Evolutionary conservation across 1,140 invertebrate genomes (phyloP).

Genomic region (Papilio dardanus): DNA sequence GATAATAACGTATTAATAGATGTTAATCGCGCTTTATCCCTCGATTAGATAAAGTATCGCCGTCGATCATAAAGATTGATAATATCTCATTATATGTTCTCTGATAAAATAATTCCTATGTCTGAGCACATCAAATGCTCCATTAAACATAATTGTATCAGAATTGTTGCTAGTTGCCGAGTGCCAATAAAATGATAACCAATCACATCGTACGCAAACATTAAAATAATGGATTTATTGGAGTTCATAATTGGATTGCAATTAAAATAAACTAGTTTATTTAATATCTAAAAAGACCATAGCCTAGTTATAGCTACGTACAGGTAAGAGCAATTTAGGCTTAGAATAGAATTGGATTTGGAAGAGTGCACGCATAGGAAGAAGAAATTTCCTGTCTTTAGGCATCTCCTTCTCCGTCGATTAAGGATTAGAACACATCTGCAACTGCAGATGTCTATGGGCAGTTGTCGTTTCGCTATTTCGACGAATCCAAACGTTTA

Average conservation of each 20-base stretch:
- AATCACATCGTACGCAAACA: not conserved
- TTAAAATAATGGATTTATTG: not conserved
- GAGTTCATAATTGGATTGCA: not conserved
- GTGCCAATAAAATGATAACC: not conserved
- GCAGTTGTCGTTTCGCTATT: too few species aligned
- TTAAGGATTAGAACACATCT: too few species aligned
- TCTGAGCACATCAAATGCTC: not conserved
- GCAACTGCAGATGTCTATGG: too few species aligned
- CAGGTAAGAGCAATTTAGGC: too few species aligned
- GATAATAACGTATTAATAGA: not conserved
- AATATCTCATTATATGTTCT: not conserved
- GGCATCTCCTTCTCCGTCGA: too few species aligned
- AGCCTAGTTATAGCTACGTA: too few species aligned
- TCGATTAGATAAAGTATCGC: slow-evolving; percentile 6
- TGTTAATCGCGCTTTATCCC: slow-evolving; percentile 3
- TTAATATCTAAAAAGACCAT: too few species aligned
- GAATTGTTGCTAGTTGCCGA: not conserved
- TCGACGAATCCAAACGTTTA: too few species aligned
- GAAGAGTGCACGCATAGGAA: too few species aligned
- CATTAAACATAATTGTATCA: not conserved
- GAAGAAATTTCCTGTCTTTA: too few species aligned
- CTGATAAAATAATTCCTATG: slow-evolving; percentile 17
- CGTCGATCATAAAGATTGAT: slow-evolving; percentile 18
- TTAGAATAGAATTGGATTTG: too few species aligned
- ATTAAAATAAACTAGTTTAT: not conserved